Evolutionary conservation across 2,797 vertebrate species (phyloP), one percentile per base, ranked within the genome.

Genomic region (Psittacula derbiana): DNA sequence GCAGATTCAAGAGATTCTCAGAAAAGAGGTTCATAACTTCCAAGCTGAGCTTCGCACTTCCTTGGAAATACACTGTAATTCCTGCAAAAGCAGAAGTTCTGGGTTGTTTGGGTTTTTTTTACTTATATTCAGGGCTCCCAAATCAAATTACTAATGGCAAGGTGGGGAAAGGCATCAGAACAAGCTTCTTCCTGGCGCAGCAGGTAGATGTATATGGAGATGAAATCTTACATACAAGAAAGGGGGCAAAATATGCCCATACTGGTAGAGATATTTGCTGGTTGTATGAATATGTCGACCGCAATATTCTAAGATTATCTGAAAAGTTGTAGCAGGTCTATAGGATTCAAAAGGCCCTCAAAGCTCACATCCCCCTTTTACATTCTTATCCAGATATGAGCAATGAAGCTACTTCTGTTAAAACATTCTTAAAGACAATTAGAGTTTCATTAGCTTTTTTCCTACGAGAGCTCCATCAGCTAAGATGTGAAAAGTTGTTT

Each of bases 91-190:
- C 44, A 31, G 41, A 40, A 41, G 11, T 24, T 86, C 50, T 55
- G 11, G 17, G 7, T 0, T 41, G 36, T 38, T 38, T 38, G 36
- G 20, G 25, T 4, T 0, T 2, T 17, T 23, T 80, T 64, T 72
- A 2, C 11, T 66, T 33, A 23, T 5, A 5, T 71, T 90, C 20
- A 27, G 18, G 24, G 62, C 71, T 92, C 60, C 17, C 30, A 86
- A 52, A 73, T 73, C 23, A 79, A 62, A 64, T 31, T 3, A n/a
- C 12, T 69, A 28, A 23, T 0, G 3, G 27, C 16, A 79, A 0
- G 0, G 62, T 38, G 40, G 71, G 47, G 64, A 92, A 85, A 92
- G 80, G 8, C 24, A 55, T 46, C 27, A 61, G 27, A 84, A 38
- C 20, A 71, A 84, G 16, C 6, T 72, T 44, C 47, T 62, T 79